Evolutionary conservation across 2,888 invertebrate species (phyloP), one percentile per base, ranked within the genome.

Genomic region (Eustalomyia histrio): DNA sequence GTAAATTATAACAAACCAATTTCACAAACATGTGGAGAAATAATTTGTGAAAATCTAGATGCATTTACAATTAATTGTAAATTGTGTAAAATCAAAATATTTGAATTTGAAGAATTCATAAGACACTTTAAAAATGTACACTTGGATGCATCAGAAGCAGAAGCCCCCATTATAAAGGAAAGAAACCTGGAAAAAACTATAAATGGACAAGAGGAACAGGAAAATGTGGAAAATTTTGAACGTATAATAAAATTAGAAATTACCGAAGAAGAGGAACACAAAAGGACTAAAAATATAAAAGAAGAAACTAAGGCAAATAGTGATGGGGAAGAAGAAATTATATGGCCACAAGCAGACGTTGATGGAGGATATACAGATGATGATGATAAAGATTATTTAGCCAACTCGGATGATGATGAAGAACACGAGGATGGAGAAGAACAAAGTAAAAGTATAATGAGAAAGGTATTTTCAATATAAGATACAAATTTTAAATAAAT

Each of bases 51-150:
- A 67, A 78, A 61, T 6, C 35, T 57, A 10, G 61, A 78, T 12
- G 69, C 65, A 24, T 81, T 81, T 39, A 63, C 75, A 29, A 75
- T 81, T 1, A 74, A 69, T 29, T 81, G 81, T 18, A 81, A 69
- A 18, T 18, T 81, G 12, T 81, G 81, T 17, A 78, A 81, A 78
- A 74, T 81, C 0, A 81, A 81, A 60, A 81, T 81, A 74, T 81
- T 81, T 9, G 74, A 81, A 3, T 81, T 78, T 67, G 65, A 71
- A 29, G 81, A 81, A 57, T 81, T 81, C 18, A 33, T 83, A 18
- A 58, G 35, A 12, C 83, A 83, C 58, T 79, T 79, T 17, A 83
- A 76, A 35, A 79, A 80, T 73, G 78, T 76, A 14, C 83, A 83
- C 47, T 63, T 76, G 16, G 63, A 72, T 10, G 63, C 68, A 39